These are phyloP conservation scores for Chrysina gloriosa DNA, from an alignment of 2,888 invertebrate species.

Conservation along the genomic window DNA sequence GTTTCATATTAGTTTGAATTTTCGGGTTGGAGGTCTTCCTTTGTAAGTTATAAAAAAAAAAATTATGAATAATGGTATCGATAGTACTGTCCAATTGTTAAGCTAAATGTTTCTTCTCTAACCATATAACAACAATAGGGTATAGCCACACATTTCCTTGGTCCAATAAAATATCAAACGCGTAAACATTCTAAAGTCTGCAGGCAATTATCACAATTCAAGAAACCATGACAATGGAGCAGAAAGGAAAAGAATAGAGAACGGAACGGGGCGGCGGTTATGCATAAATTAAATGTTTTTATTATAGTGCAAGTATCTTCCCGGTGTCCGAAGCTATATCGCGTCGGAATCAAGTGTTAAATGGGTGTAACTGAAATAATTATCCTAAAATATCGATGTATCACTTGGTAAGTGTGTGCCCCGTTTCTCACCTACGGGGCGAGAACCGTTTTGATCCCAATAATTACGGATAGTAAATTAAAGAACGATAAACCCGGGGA, in stretches of 20 bases:
- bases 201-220: not conserved
- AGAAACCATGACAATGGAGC: constrained; percentile 17
- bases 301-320: constrained; percentile 47
- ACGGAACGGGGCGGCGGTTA: constrained; percentile 12
- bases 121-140: too few species aligned
- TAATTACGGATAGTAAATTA: constrained; percentile 65
- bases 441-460: constrained; percentile 61
- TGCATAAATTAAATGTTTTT: constrained; percentile 51
- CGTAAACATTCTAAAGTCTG: constrained; percentile 4
- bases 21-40: too few species aligned
- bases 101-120: too few species aligned
- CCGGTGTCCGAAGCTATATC: constrained; percentile 58
- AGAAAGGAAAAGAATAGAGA: constrained; percentile 7
- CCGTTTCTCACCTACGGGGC: constrained; percentile 61
- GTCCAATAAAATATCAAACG: too few species aligned
- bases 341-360: constrained; percentile 60
- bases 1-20: too few species aligned
- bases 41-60: too few species aligned
- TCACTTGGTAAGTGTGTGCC: constrained; percentile 51
- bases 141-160: too few species aligned
- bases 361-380: constrained; percentile 64
- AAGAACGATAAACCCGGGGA: constrained; percentile 58
- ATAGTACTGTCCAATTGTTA: too few species aligned
- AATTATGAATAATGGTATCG: too few species aligned
- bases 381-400: constrained; percentile 63